Conservation (phyloP, 2,113 vertebrate species). For the Calyptomena viridis region DNA sequence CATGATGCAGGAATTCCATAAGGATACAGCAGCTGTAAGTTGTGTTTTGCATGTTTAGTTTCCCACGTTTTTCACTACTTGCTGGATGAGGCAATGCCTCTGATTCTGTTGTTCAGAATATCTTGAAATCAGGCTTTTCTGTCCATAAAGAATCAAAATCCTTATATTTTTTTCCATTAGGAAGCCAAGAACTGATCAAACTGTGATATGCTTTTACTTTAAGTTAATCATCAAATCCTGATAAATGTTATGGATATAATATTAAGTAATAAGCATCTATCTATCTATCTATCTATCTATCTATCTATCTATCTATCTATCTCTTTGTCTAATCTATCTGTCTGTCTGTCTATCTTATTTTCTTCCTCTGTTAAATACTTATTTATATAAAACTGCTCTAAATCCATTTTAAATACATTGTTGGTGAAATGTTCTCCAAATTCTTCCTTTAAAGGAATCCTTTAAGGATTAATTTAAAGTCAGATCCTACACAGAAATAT, state of each 20-base stretch:
- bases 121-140: neutral
- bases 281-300: too few species aligned
- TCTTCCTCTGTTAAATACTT: neutral
- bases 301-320: too few species aligned
- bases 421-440: neutral
- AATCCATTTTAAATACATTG: neutral
- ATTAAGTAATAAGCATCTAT: neutral
- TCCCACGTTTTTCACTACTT: neutral
- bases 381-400: neutral
- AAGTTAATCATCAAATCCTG: neutral
- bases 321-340: too few species aligned
- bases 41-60: neutral
- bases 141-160: neutral
- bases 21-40: neutral
- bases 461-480: neutral
- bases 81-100: neutral
- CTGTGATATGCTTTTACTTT: neutral
- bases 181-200: neutral
- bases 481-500: neutral
- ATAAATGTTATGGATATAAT: neutral
- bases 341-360: too few species aligned
- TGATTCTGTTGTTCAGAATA: rapidly evolving
- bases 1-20: rapidly evolving
- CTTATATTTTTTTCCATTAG: neutral
- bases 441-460: neutral